Percentiles rank a stretch among this genome's conserved stretches.
Conservation (phyloP, 37 sponge, comb jelly and placozoan genomes). For the Aplysina aerophoba region DNA sequence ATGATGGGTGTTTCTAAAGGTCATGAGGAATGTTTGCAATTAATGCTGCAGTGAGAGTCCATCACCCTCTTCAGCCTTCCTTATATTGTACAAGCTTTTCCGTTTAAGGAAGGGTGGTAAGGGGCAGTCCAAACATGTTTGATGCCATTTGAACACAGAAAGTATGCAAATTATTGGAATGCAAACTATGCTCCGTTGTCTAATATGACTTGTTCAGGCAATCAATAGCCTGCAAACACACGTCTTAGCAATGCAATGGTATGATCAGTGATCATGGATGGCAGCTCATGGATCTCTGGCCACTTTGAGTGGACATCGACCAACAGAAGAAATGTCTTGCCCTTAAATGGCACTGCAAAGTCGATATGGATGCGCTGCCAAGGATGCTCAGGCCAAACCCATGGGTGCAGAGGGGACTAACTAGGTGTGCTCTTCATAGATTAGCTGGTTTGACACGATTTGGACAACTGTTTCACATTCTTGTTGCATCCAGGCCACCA, state of each 20-base stretch:
- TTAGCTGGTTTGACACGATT: too few relatives aligned
- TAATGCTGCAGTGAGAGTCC: too few relatives aligned
- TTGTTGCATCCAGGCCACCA: too few relatives aligned
- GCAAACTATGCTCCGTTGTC: slow-evolving; percentile 3
- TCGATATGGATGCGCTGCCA: not conserved
- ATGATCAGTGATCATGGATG: not conserved
- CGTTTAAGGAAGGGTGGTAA: not conserved
- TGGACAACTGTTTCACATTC: too few relatives aligned
- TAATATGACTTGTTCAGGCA: slow-evolving; percentile 12
- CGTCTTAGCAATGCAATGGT: not conserved
- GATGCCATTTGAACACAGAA: not conserved
- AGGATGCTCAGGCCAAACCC: not conserved
- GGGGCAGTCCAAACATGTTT: not conserved
- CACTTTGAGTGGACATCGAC: slow-evolving; percentile 26
- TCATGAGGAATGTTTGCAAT: too few relatives aligned
- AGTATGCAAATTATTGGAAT: not conserved
- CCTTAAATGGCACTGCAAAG: slow-evolving; percentile 3
- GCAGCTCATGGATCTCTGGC: not conserved
- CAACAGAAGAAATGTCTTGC: not conserved
- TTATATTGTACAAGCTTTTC: too few relatives aligned
- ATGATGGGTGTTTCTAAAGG: too few relatives aligned
- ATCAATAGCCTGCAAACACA: not conserved
- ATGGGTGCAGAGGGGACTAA: slow-evolving; percentile 7
- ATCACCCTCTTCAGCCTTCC: too few relatives aligned
- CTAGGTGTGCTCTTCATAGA: too few relatives aligned